These are phyloP conservation scores for Alligator sinensis DNA, from an alignment of 2,113 vertebrate species.

Conservation along the genomic window DNA sequence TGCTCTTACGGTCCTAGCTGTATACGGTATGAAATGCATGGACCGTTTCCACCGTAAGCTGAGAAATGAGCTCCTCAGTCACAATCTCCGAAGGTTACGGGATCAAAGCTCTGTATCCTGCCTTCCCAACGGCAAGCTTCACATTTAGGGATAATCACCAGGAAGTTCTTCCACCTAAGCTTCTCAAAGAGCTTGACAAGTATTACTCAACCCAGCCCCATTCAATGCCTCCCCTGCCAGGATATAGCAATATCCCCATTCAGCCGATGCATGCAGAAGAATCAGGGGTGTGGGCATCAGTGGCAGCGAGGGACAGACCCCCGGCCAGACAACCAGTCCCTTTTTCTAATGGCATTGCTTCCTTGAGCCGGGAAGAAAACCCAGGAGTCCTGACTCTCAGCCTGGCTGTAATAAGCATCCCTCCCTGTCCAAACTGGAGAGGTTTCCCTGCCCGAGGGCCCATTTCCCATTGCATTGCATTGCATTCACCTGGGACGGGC, in stretches of 20 bases:
- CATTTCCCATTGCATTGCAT: too few relatives aligned
- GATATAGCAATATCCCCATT: not conserved
- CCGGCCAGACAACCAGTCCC: too few relatives aligned
- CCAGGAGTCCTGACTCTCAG: not conserved
- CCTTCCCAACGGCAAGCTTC: not conserved
- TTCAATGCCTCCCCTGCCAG: not conserved
- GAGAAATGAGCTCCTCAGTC: not conserved
- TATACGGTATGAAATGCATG: accelerated
- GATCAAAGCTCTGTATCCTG: accelerated
- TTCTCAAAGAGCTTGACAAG: not conserved
- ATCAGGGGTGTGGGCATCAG: not conserved
- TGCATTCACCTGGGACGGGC: too few relatives aligned
- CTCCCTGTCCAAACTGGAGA: not conserved
- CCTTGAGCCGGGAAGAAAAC: not conserved
- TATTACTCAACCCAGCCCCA: not conserved
- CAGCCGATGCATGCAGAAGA: not conserved
- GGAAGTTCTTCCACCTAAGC: not conserved
- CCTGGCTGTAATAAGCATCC: not conserved
- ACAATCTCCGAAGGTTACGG: accelerated
- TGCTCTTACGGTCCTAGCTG: not conserved
- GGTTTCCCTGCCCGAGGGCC: not conserved
- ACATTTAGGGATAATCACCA: not conserved
- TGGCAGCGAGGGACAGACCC: not conserved
- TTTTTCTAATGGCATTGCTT: too few relatives aligned
- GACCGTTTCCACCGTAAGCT: too few relatives aligned